Evolutionary conservation across 1,140 invertebrate genomes (phyloP).

Genomic region (Oppia nitens): DNA sequence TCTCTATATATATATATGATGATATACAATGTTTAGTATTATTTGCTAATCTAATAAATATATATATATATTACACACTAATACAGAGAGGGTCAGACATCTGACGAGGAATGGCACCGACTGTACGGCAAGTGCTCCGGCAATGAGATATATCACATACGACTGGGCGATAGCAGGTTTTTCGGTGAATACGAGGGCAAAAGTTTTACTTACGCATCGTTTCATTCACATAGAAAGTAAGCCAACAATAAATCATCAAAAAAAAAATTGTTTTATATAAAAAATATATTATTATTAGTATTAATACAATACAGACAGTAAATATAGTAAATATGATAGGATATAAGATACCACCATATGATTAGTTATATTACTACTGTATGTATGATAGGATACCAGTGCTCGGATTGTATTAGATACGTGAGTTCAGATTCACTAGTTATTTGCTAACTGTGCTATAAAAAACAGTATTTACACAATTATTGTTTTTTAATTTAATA

Average conservation of each 20-base stretch:
- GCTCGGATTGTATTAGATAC: too few species aligned
- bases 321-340: background rate
- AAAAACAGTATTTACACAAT: too few species aligned
- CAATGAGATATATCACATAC: conserved; percentile 97
- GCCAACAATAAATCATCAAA: conserved; percentile 35
- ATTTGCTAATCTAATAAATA: too few species aligned
- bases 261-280: conserved; percentile 26
- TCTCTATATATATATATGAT: background rate
- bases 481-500: too few species aligned
- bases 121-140: conserved; percentile 92
- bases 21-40: too few species aligned
- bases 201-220: conserved; percentile 95
- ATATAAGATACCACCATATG: too few species aligned
- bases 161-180: conserved; percentile 81
- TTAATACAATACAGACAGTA: background rate
- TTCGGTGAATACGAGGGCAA: conserved; percentile 96
- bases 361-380: too few species aligned
- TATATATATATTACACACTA: too few species aligned
- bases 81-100: conserved; percentile 82
- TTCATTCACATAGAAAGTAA: conserved; percentile 94
- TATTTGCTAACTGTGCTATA: too few species aligned
- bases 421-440: too few species aligned
- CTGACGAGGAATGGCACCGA: conserved; percentile 84
- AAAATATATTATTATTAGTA: background rate
- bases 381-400: too few species aligned